A percentile compares a stretch with the other conserved stretches of the same genome.
Evolutionary conservation across 2,888 invertebrate species (phyloP).

Genomic region (Diachrysia chrysitis): DNA sequence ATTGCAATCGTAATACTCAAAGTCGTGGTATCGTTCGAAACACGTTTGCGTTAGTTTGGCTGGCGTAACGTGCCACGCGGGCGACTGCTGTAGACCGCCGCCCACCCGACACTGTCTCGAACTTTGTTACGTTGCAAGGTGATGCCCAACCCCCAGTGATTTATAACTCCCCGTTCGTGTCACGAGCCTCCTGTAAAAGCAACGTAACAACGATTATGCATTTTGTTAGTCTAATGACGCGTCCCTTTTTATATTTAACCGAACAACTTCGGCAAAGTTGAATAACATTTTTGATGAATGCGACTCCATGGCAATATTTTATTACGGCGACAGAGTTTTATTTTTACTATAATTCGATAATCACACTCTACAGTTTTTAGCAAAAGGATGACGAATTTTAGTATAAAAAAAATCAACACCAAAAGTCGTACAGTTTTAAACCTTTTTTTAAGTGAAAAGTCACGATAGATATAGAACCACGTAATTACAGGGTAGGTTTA

Average conservation of each 20-base stretch:
- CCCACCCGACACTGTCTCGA: constrained; percentile 78
- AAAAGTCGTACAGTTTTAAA: background rate
- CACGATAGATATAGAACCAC: constrained; percentile 9
- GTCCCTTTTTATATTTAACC: constrained; percentile 62
- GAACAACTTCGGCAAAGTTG: constrained; percentile 48
- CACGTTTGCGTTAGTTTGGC: constrained; percentile 61
- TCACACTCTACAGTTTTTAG: background rate
- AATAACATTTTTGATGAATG: constrained; percentile 45
- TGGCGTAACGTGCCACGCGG: constrained; percentile 39
- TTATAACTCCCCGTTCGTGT: constrained; percentile 79
- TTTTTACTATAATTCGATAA: background rate
- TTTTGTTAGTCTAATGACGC: constrained; percentile 70
- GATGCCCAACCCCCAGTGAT: constrained; percentile 75
- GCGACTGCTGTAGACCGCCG: constrained; percentile 72
- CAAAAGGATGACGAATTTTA: background rate
- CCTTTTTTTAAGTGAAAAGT: background rate
- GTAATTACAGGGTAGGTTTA: background rate
- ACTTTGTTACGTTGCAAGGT: constrained; percentile 52
- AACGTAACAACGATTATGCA: constrained; percentile 75
- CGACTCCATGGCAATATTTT: constrained; percentile 26
- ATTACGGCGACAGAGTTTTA: constrained; percentile 17
- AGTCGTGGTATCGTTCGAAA: constrained; percentile 58
- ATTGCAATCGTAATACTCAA: constrained; percentile 61
- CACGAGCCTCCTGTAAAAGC: constrained; percentile 73
- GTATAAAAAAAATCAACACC: background rate